Base-by-base conservation (phyloP, 1,140 invertebrate species). In the Lethocerus indicus region DNA sequence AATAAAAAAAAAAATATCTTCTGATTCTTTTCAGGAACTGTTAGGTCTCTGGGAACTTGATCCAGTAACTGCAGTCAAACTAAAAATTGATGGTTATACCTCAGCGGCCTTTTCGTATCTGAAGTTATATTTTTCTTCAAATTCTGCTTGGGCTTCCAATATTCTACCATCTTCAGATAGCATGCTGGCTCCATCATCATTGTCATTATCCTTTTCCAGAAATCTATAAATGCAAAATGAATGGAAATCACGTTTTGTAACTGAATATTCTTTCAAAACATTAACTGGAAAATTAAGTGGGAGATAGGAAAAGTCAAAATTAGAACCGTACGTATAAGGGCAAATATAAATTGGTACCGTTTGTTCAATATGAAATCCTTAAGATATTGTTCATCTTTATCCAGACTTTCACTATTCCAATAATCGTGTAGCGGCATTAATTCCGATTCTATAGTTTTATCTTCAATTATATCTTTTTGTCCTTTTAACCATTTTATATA, bases 71-170 rank as follows among this genome's bases (percentile, higher is more conserved):
- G n/a, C n/a, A n/a, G n/a, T n/a, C n/a, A n/a, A n/a, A n/a, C n/a
- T n/a, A n/a, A n/a, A n/a, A n/a, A n/a, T n/a, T n/a, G n/a, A n/a
- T n/a, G n/a, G n/a, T n/a, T n/a, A n/a, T n/a, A n/a, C n/a, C n/a
- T 48, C 42, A 9, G n/a, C 21, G 25, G 47, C 51, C 24, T 47
- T 52, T 68, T 98, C 90, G 67, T 85, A 98, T 56, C 93, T 74
- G 64, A 93, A 95, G 68, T 97, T 96, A 61, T 84, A 97, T 60
- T 95, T 94, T 27, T 87, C 74, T 60, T 97, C 93, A 71, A 95
- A 97, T 64, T 85, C 74, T 40, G 88, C 85, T 61, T 91, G 86
- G 55, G 84, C 76, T 41, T 71, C 66, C 1, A 73, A 53, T 14
- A 68, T 57, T 54, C 75, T 67, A 60, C 93, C 87, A 64, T 93